Evolutionary conservation across 2,113 vertebrate species (phyloP).

Genomic region (Protomyctophum bolini): DNA sequence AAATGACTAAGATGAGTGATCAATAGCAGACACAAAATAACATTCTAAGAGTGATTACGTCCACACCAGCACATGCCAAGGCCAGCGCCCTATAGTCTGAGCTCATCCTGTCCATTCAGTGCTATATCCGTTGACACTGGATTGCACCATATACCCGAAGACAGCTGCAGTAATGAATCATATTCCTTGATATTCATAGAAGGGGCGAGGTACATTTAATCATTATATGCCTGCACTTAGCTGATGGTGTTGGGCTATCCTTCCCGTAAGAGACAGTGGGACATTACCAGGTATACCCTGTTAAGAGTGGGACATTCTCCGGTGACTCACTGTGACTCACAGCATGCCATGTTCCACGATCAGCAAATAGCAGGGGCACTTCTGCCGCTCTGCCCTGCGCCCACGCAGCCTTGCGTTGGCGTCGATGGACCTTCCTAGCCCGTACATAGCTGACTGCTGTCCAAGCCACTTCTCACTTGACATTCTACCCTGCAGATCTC

Average conservation of each 20-base stretch:
- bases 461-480: slow-evolving; percentile 17
- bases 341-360: slow-evolving; percentile 21
- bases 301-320: slow-evolving; percentile 14
- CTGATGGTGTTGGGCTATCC: not conserved
- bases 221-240: not conserved
- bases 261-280: slow-evolving; percentile 16
- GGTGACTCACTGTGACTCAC: slow-evolving; percentile 30
- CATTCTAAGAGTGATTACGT: not conserved
- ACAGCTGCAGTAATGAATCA: slow-evolving; percentile 16
- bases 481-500: slow-evolving; percentile 3
- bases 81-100: not conserved
- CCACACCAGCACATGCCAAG: not conserved
- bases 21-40: no score
- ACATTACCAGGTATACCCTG: slow-evolving; percentile 27
- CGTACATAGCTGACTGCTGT: slow-evolving; percentile 10
- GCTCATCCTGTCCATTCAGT: not conserved
- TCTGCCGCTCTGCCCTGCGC: slow-evolving; percentile 15
- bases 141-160: not conserved
- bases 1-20: no score
- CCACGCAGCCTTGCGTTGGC: not conserved
- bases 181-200: slow-evolving; percentile 15
- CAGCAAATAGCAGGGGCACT: slow-evolving; percentile 35
- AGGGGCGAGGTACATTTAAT: slow-evolving; percentile 13
- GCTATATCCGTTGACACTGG: not conserved
- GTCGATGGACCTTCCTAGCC: slow-evolving; percentile 1